These are phyloP conservation scores for Potamarius usumacintae DNA, from an alignment of 2,113 vertebrate genomes.

Conservation along the genomic window DNA sequence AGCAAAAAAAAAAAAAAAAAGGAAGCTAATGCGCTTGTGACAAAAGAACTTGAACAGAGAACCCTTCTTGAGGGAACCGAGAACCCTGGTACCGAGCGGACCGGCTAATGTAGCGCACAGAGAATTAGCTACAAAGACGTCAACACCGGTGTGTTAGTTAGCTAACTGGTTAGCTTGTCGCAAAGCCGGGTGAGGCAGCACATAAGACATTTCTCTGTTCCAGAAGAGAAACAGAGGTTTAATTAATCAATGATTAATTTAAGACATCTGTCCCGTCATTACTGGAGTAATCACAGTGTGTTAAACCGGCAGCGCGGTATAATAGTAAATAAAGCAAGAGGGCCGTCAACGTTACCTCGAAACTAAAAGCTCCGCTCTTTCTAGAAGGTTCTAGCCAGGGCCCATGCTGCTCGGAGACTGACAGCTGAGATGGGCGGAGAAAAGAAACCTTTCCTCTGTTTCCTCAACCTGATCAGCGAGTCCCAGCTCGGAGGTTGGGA, in stretches of 20 bases:
- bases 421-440: not conserved
- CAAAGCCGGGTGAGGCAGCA: slow-evolving; percentile 19
- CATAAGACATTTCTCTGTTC: not conserved
- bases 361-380: slow-evolving; percentile 58
- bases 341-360: slow-evolving; percentile 55
- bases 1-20: not conserved
- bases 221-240: not conserved
- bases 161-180: not conserved
- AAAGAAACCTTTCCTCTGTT: not conserved
- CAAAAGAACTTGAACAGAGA: not conserved
- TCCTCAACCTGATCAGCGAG: slow-evolving; percentile 15
- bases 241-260: too few relatives aligned
- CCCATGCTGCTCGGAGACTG: slow-evolving; percentile 59
- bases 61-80: too few relatives aligned
- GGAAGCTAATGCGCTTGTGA: not conserved
- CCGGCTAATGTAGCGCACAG: not conserved
- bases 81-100: not conserved
- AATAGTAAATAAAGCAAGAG: slow-evolving; percentile 49
- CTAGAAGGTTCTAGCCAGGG: slow-evolving; percentile 70
- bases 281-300: slow-evolving; percentile 19
- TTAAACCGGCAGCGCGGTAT: slow-evolving; percentile 42
- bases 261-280: too few relatives aligned
- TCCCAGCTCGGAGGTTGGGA: slow-evolving; percentile 50
- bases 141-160: not conserved
- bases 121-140: not conserved